Percentiles rank a stretch among this genome's conserved stretches.
phyloP scores from a whole-genome alignment of 2,797 vertebrate species.

The Chelidonichthys spinosus region DNA sequence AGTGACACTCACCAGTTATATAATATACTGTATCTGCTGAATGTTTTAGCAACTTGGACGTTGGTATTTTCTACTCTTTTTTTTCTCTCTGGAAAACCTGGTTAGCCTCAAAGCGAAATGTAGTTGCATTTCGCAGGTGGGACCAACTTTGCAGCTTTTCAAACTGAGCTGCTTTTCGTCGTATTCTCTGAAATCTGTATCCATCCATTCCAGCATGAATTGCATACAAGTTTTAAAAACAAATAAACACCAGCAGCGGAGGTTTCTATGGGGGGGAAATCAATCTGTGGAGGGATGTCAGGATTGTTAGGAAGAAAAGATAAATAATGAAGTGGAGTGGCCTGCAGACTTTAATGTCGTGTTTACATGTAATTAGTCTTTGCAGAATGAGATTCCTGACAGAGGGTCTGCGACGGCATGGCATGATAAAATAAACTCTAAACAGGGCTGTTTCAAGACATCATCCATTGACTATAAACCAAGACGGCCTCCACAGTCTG shows the following conservation, averaged over 20 bases:
- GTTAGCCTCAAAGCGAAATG: conserved; percentile 50
- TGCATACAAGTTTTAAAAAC: conserved; percentile 75
- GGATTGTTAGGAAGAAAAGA: conserved; percentile 81
- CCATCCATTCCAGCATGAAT: conserved; percentile 63
- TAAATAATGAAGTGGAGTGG: conserved; percentile 82
- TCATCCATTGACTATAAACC: conserved; percentile 85
- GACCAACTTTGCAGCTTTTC: conserved; percentile 42
- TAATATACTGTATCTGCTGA: conserved; percentile 48
- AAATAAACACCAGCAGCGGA: conserved; percentile 75
- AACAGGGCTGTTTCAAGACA: conserved; percentile 84
- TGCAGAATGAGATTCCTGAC: conserved; percentile 85
- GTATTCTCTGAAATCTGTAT: conserved; percentile 51
- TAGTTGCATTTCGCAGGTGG: conserved; percentile 55
- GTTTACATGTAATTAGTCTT: conserved; percentile 87
- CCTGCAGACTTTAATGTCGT: conserved; percentile 79
- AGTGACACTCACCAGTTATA: conserved; percentile 33
- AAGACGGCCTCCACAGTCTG: conserved; percentile 79
- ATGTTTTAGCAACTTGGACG: conserved; percentile 36
- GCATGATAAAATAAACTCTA: conserved; percentile 85
- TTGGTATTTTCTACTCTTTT: conserved; percentile 27
- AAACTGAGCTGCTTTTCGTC: conserved; percentile 38
- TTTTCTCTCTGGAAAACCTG: conserved; percentile 35
- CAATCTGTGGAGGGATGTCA: conserved; percentile 78
- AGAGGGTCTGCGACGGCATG: conserved; percentile 78
- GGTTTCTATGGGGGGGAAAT: conserved; percentile 76